Evolutionary conservation across 1,140 invertebrate species (phyloP).

Genomic region (Diorhabda sublineata): DNA sequence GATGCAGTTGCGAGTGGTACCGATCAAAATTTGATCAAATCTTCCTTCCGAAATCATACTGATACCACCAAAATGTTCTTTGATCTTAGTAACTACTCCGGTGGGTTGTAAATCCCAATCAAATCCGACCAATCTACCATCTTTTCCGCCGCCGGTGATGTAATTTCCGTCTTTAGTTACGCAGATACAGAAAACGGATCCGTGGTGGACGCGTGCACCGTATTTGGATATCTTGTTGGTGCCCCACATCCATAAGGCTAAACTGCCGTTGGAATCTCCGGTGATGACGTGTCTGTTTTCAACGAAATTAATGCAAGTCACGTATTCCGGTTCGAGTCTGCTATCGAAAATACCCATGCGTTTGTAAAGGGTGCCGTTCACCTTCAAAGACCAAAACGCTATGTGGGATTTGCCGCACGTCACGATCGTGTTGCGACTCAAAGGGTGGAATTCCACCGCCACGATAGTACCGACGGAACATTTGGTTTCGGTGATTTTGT

Average conservation of each 20-base stretch:
- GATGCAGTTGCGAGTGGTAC: slow-evolving; percentile 88
- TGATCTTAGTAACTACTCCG: slow-evolving; percentile 72
- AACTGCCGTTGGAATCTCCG: slow-evolving; percentile 82
- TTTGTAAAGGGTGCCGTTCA: slow-evolving; percentile 77
- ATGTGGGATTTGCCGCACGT: slow-evolving; percentile 90
- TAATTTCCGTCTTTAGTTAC: slow-evolving; percentile 78
- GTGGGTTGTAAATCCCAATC: slow-evolving; percentile 64
- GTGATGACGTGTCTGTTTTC: slow-evolving; percentile 74
- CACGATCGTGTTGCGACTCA: slow-evolving; percentile 82
- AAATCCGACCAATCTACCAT: slow-evolving; percentile 72
- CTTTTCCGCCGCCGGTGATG: slow-evolving; percentile 83
- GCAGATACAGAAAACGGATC: slow-evolving; percentile 83
- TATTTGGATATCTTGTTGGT: slow-evolving; percentile 53
- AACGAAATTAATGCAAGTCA: slow-evolving; percentile 85
- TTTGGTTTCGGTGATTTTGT: slow-evolving; percentile 89
- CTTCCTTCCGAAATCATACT: slow-evolving; percentile 79
- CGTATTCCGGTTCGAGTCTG: slow-evolving; percentile 89
- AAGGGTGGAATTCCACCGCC: slow-evolving; percentile 86
- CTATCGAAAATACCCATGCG: slow-evolving; percentile 86
- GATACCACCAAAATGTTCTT: slow-evolving; percentile 82
- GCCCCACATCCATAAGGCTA: slow-evolving; percentile 85
- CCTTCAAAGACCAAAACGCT: slow-evolving; percentile 86
- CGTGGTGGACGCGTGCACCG: slow-evolving; percentile 72
- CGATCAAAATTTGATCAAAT: slow-evolving; percentile 77
- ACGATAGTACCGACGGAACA: slow-evolving; percentile 89